These are phyloP conservation scores for Lepidonotus clava DNA, from an alignment of 2,888 invertebrate species.

Conservation along the genomic window DNA sequence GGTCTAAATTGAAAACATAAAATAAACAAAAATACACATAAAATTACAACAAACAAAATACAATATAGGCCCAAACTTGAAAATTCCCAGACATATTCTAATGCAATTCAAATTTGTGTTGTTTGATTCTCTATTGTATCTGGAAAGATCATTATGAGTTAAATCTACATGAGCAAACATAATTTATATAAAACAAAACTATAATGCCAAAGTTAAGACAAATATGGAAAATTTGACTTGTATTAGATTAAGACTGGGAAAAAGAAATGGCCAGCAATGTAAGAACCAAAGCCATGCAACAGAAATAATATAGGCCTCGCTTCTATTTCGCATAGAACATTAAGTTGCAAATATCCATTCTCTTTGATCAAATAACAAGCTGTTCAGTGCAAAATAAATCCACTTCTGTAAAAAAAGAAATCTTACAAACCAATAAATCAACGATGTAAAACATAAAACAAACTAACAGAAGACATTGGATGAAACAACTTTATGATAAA, in stretches of 20 bases:
- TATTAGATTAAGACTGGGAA: no score
- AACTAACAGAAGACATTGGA: no score
- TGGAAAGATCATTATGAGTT: no score
- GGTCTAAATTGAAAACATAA: neutral
- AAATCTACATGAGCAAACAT: no score
- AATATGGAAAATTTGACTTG: no score
- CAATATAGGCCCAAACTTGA: neutral
- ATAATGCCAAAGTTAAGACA: no score
- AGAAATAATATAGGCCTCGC: constrained; percentile 33
- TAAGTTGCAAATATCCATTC: constrained; percentile 24
- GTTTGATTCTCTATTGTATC: no score
- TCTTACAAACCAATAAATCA: neutral
- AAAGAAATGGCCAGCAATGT: constrained; percentile 13
- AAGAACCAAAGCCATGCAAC: neutral
- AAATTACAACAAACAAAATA: neutral
- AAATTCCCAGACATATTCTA: no score
- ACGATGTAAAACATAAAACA: neutral
- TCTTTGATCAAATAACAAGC: neutral
- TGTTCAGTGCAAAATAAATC: neutral
- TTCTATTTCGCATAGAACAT: constrained; percentile 21
- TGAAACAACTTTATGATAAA: neutral
- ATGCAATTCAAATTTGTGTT: no score
- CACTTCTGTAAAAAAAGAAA: neutral
- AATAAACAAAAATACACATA: neutral
- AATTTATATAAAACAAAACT: no score